Base-by-base conservation (phyloP, 2,797 vertebrate genomes). In the Channallabes apus region DNA sequence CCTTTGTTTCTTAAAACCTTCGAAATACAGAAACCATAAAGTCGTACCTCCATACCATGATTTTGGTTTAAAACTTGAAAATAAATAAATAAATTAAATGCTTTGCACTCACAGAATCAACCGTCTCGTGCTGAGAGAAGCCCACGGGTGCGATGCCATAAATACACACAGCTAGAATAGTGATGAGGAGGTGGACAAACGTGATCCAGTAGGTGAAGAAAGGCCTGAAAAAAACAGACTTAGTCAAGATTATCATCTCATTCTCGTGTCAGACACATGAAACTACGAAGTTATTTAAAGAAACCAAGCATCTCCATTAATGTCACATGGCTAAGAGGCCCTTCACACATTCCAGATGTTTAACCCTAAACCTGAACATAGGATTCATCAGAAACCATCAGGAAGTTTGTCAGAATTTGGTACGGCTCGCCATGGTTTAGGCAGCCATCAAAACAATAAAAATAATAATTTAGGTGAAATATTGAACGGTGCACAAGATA, bases 171-270 rank as follows among this genome's bases (percentile, higher is more conserved):
- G 97, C 95, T 3, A 99, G 93, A 87, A 98, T 95, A 87, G 98
- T 90, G 82, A 99, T 97, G 85, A 99, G 96, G 14, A 98, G 95
- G 91, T 99, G 98, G 92, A 99, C 98, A 84, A 98, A 95, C 51
- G 97, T 99, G 89, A 99, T 97, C 98, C 98, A 99, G 93, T 99
- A 99, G 18, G 98, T 99, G 92, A 99, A 99, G 94, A 99, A 99
- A 65, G 98, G 98, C 94, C 98, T 99, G 89, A 18, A 87, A 32
- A 41, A 90, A 62, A 29, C 46, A 24, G 15, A 41, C 56, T 7
- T 41, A 46, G 56, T 56, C 6, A n/a, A 76, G 29, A 9, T 46
- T 54, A 7, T 38, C 46, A 41, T 67, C 62, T 38, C 22, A n/a
- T 24, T 62, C 35, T 79, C 14, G 8, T 41, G 22, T 62, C 77